These are phyloP conservation scores for Ammospiza nelsoni DNA, from an alignment of 2,113 vertebrate genomes.

Conservation along the genomic window DNA sequence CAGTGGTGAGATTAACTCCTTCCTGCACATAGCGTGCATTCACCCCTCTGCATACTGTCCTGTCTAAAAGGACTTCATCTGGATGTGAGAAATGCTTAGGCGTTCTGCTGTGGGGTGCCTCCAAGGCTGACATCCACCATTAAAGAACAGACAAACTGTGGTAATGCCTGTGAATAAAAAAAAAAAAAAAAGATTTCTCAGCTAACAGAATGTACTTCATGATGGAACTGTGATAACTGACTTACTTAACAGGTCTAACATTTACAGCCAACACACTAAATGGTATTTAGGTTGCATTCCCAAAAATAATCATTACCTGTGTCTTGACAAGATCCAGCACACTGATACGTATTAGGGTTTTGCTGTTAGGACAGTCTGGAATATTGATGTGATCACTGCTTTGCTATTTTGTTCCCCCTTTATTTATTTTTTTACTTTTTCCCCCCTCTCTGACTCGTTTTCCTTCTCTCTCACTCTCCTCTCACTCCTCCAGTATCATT, in stretches of 20 bases:
- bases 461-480: neutral
- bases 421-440: neutral
- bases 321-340: constrained; percentile 39
- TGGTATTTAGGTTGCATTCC: constrained; percentile 9
- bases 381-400: neutral
- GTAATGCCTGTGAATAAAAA: neutral
- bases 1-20: neutral
- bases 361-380: neutral
- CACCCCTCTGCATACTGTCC: neutral
- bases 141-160: neutral
- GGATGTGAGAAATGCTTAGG: neutral
- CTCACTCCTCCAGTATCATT: neutral
- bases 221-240: neutral
- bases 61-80: neutral
- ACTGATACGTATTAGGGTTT: neutral
- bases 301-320: constrained; percentile 20
- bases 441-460: neutral
- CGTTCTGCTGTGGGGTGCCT: neutral
- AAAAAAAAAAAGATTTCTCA: neutral
- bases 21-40: neutral
- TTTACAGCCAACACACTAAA: constrained; percentile 3
- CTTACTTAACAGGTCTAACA: neutral
- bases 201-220: neutral
- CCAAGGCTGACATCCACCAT: neutral
- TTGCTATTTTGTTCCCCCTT: neutral